Conservation (phyloP, 2,888 invertebrate species). For the Drosophila vallismaia region DNA sequence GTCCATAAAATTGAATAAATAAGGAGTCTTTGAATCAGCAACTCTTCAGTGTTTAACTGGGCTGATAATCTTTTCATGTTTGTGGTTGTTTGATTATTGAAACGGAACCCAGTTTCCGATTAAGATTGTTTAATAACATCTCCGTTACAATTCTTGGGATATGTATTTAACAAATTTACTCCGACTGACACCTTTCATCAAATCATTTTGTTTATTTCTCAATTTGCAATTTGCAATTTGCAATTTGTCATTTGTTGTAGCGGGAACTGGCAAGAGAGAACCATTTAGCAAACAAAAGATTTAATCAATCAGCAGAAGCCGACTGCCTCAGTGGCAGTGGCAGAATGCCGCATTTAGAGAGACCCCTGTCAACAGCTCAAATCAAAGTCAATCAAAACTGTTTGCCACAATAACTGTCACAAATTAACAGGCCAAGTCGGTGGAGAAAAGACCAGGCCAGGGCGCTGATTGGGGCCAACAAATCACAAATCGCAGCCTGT, state of each 20-base stretch:
- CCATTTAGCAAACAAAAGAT: constrained; percentile 55
- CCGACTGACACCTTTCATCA: constrained; percentile 27
- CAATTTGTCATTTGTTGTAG: constrained; percentile 7
- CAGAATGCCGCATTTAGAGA: constrained; percentile 25
- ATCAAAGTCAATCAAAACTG: constrained; percentile 71
- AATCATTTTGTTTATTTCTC: constrained; percentile 32
- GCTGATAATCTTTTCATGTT: neutral
- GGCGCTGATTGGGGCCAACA: constrained; percentile 52
- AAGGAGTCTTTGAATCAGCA: neutral
- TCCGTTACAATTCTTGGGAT: constrained; percentile 14
- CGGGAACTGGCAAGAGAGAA: constrained; percentile 30
- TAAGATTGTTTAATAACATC: constrained; percentile 5
- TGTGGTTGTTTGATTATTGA: constrained; percentile 7
- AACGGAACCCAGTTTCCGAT: constrained; percentile 12
- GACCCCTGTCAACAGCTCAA: constrained; percentile 54
- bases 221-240: constrained; percentile 31
- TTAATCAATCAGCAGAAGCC: constrained; percentile 54
- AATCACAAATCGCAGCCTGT: neutral
- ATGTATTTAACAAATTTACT: constrained; percentile 14
- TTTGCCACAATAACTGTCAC: constrained; percentile 68
- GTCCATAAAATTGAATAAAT: constrained; percentile 2
- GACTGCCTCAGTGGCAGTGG: neutral
- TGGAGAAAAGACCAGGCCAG: constrained; percentile 35
- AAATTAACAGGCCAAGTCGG: constrained; percentile 60
- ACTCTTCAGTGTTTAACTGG: neutral